Base-by-base conservation (phyloP, 2,113 vertebrate genomes). In the Odontophorus gujanensis region DNA sequence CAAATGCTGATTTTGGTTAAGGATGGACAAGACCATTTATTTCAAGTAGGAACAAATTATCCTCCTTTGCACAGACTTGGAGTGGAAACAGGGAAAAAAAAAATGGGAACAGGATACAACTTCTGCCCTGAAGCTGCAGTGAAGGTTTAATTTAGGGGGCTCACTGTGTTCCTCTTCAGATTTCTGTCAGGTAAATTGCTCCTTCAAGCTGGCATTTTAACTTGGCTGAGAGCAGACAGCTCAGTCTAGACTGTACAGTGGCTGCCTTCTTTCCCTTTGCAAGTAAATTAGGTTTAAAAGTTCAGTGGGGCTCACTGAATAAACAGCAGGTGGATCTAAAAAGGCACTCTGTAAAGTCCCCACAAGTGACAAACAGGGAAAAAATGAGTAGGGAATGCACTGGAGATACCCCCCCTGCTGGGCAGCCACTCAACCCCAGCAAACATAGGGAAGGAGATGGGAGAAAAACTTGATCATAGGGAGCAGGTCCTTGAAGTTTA, bases 291-390 rank as follows among this genome's bases (percentile, higher is more conserved):
- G 77, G 90, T 96, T 96, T 82, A 42, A 34, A n/a, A 48, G 45
- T 89, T 95, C 85, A 59, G 47, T 66, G 71, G 84, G 58, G 71
- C 87, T 92, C 75, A 51, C 42, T 87, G 84, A 94, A 74, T 75
- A 92, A 93, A 95, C 78, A 92, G 82, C 92, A 87, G 81, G 89
- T 93, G 94, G 63, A 85, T 93, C 67, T 92, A 59, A 92, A 96
- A 96, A 91, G 89, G 63, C 59, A n/a, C 61, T 87, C 85, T 85
- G 91, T 94, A 93, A 95, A 95, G 87, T 89, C 89, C 81, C 81
- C 77, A 4, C 75, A 50, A 20, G 25, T 50, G 85, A 81, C 14
- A 11, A 28, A 26, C 8, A 30, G 45, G 92, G 59, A 82, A 82
- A 85, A 82, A 82, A 85, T 61, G 55, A 80, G 79, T 87, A 38